phyloP scores from a whole-genome alignment of 2,797 vertebrate genomes.

The Fringilla coelebs region DNA sequence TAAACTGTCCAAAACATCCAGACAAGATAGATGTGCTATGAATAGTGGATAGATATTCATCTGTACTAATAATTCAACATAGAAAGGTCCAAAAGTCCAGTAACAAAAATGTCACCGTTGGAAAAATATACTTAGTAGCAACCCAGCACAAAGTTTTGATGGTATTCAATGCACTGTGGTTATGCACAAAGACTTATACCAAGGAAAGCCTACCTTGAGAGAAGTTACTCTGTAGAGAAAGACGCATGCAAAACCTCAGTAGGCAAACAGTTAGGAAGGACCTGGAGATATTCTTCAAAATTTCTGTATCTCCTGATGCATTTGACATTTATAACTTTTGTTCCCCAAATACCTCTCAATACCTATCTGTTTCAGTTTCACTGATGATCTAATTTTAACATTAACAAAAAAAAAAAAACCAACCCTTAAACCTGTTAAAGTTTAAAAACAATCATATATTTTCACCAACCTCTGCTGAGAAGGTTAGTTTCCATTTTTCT shows the following conservation, averaged over 20 bases:
- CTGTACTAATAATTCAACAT: neutral
- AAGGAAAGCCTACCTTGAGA: neutral
- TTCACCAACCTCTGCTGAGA: neutral
- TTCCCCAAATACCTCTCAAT: neutral
- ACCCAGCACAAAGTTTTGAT: neutral
- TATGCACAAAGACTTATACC: neutral
- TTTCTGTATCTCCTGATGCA: accelerated
- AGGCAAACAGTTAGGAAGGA: neutral
- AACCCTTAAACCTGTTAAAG: neutral
- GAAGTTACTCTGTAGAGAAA: neutral
- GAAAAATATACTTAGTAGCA: neutral
- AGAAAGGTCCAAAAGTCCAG: neutral
- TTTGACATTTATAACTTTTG: neutral
- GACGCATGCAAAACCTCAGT: neutral
- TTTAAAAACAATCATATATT: neutral
- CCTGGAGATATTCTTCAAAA: neutral
- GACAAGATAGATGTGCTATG: neutral
- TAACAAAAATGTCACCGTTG: neutral
- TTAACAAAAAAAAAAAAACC: neutral
- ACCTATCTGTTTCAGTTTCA: neutral
- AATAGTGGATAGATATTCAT: neutral
- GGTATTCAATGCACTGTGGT: neutral
- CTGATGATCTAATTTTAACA: neutral
- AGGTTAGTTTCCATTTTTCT: neutral
- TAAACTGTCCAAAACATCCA: conserved; percentile 4